Evolutionary conservation across 2,888 invertebrate genomes (phyloP), one percentile per base, ranked within the genome.

Genomic region (Tipula unca): DNA sequence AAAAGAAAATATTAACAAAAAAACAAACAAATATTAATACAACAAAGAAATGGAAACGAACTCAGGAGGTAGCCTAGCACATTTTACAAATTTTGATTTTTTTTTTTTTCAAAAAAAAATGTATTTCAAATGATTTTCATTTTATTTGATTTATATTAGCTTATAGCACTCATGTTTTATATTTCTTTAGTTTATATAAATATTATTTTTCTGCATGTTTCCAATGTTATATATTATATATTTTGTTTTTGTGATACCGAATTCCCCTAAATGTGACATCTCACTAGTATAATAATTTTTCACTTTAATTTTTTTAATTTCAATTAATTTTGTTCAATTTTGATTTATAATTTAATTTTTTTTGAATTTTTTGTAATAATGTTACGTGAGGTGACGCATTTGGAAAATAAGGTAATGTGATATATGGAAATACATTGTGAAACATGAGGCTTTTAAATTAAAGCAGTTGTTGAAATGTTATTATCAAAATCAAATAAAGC

Each of bases 381-480:
- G 29, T 29, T 36, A 85, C 90, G 90, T 90, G 91, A 90, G 90
- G 91, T 90, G 91, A 90, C 90, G 90, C 90, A 90, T 91, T 90
- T 90, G 90, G 90, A 91, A 90, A 91, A 90, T 90, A 89, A 90
- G 91, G 91, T 91, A 91, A 90, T 86, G 86, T 87, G 86, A 88
- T 88, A 88, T 89, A 89, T 89, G 88, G 89, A 90, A 90, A 90
- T 90, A 88, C 91, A 91, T 91, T 91, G 91, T 90, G 91, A 91
- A 91, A 90, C 91, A 91, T 91, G 91, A 89, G 87, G 87, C 86
- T 87, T 86, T 86, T 85, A 83, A 86, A 85, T 36, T 85, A 85
- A 85, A 85, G 85, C 85, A 48, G 29, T 85, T 85, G 85, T 85
- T 85, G 48, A 48, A 85, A 36, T 84, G 32, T 84, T 36, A 36